Evolutionary conservation across 2,888 invertebrate genomes (phyloP), one percentile per base, ranked within the genome.

Genomic region (Eristalinus aeneus): DNA sequence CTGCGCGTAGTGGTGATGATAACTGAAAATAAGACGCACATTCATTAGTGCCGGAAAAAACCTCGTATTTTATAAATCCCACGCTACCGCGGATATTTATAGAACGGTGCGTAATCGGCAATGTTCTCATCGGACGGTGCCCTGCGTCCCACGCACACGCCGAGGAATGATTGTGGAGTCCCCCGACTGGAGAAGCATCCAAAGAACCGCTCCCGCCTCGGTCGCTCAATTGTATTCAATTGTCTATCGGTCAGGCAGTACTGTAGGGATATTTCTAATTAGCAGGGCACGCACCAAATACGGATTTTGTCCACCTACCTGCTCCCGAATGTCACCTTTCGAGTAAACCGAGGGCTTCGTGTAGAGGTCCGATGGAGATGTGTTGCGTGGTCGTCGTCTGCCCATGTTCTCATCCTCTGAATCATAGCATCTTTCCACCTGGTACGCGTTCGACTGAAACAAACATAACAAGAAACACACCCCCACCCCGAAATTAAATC

Each of bases 181-280:
- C 93, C 92, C 56, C 94, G 90, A 9, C 92, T 90, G 65, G 97
- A 97, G 90, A 97, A 94, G 92, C 97, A 98, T 89, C 97, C 97
- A 93, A 97, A 97, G 92, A 97, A 95, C 90, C 96, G 91, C 90
- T 93, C 92, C 81, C 94, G 91, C 88, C 93, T 89, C 12, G 93
- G 91, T 89, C 93, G 93, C 90, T 97, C 97, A 90, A 97, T 94
- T 74, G 91, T 92, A 91, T 96, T 96, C 92, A 98, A 93, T 93
- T 97, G 97, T 91, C 97, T 95, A 93, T 96, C 97, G 92, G 96
- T 97, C 93, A 98, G 97, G 94, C 98, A 98, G 94, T 98, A 98
- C 93, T 93, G 56, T 11, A 56, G 23, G 16, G 31, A 53, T 36
- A 68, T 67, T 34, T 56, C 34, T 36, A 16, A 39, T 36, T 10